Evolutionary conservation across 2,888 invertebrate species (phyloP).

Genomic region (Philaethria dido): DNA sequence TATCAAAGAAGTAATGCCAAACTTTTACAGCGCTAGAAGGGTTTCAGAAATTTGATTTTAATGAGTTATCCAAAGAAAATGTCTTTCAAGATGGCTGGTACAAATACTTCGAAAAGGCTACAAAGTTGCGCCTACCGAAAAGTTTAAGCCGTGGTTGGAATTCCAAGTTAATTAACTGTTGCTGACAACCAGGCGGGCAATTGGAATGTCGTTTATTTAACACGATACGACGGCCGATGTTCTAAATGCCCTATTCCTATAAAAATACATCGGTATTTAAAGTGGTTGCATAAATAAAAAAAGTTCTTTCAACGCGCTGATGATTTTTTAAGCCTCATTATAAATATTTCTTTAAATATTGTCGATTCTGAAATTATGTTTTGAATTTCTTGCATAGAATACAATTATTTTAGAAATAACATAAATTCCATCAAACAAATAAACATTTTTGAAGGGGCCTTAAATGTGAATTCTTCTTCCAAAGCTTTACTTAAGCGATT

Average conservation of each 20-base stretch:
- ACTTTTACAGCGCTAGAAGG: constrained; percentile 29
- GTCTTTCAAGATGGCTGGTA: constrained; percentile 29
- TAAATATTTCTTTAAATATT: no score
- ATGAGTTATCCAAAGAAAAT: constrained; percentile 38
- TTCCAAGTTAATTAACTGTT: constrained; percentile 38
- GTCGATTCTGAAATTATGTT: no score
- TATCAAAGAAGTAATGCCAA: constrained; percentile 19
- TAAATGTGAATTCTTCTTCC: constrained; percentile 17
- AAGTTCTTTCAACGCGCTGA: no score
- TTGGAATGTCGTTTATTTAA: constrained; percentile 9
- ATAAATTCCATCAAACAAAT: background rate
- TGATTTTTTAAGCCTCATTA: no score
- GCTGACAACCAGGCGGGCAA: constrained; percentile 25
- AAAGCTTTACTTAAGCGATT: constrained; percentile 13
- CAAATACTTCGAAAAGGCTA: constrained; percentile 30
- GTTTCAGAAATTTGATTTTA: constrained; percentile 35
- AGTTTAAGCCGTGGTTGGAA: constrained; percentile 32
- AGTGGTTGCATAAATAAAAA: background rate
- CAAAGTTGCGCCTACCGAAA: constrained; percentile 32
- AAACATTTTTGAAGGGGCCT: background rate
- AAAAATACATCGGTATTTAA: background rate
- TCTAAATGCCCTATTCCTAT: background rate
- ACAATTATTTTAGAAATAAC: background rate
- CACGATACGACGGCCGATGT: background rate
- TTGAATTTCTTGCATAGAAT: background rate